phyloP scores from a whole-genome alignment of 2,797 vertebrate species.

The Myotis findleyi region DNA sequence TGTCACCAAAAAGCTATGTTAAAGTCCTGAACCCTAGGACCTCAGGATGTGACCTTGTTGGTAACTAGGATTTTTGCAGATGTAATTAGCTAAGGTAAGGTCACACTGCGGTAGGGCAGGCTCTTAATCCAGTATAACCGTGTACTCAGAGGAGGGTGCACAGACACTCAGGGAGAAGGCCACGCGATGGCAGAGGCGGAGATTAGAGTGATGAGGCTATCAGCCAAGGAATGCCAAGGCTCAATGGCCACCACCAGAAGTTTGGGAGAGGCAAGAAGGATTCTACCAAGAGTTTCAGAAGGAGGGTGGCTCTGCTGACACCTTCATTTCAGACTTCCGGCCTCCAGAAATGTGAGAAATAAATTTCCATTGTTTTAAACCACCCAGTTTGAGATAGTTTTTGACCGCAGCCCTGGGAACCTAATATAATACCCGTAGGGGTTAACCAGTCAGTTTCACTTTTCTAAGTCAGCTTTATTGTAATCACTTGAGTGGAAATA shows the following conservation, averaged over 20 bases:
- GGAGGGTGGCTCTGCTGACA: fast-evolving
- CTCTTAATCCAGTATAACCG: not conserved
- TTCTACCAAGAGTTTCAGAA: not conserved
- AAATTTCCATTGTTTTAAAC: not conserved
- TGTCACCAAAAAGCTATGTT: not conserved
- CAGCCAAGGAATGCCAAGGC: not conserved
- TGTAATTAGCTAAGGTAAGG: not conserved
- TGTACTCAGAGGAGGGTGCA: not conserved
- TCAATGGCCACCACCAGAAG: too few relatives aligned
- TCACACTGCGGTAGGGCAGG: not conserved
- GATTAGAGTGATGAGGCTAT: not conserved
- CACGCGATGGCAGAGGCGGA: not conserved
- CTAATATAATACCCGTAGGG: not conserved
- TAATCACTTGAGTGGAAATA: not conserved
- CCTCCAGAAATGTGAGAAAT: not conserved
- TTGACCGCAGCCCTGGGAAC: not conserved
- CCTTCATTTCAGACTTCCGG: not conserved
- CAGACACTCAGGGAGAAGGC: not conserved
- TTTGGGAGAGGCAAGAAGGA: too few relatives aligned
- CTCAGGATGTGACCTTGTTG: not conserved
- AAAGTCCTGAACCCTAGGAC: not conserved
- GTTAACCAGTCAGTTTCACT: not conserved
- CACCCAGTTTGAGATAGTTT: not conserved
- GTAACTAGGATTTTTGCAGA: not conserved
- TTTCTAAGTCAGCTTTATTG: not conserved